Base-by-base conservation (phyloP, 2,113 vertebrate genomes). In the Egretta garzetta region DNA sequence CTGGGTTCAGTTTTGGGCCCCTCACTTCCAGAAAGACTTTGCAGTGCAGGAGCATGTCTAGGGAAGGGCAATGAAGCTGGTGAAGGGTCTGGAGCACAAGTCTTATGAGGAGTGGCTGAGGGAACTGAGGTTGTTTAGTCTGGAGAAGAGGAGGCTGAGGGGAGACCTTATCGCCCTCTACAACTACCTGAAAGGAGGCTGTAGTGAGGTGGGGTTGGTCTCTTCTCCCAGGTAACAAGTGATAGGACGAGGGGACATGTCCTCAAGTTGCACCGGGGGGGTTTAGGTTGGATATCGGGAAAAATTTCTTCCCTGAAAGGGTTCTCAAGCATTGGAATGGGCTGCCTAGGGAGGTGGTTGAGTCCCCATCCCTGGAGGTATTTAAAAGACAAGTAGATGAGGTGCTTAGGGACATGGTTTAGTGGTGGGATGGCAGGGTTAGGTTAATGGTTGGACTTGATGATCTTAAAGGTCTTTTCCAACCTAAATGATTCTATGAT, bases 251-350 rank as follows among this genome's bases (percentile, higher is more conserved):
- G 23, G 26, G 23, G n/a, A 37, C 12, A 37, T 18, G 15, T 10
- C 35, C 23, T 26, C 59, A 37, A 26, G 35, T 12, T 37, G 59
- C 0, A 0, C 10, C 35, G 37, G 24, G 10, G 16, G 37, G 7
- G 59, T 62, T 62, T 62, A 62, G 35, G 18, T 18, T 37, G 24
- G 59, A 18, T 12, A 12, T 37, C 6, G 18, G 23, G 35, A 27
- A 62, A 62, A 37, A 27, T 4, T 37, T 37, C 16, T 37, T 62
- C 7, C 26, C 35, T 0, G 7, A 18, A 12, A 62, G 35, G 4
- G 22, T 37, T 4, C 10, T 37, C 5, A 37, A 5, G 5, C 35
- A 37, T 8, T 37, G 24, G 35, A 37, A 62, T 9, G 17, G 59
- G 3, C 59, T 27, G 35, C 35, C 16, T 35, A 37, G 59, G 35